A percentile compares a stretch with the other conserved stretches of the same genome.
These are phyloP conservation scores for Tridacna crocea DNA, from an alignment of 2,888 invertebrate species.

Conservation along the genomic window DNA sequence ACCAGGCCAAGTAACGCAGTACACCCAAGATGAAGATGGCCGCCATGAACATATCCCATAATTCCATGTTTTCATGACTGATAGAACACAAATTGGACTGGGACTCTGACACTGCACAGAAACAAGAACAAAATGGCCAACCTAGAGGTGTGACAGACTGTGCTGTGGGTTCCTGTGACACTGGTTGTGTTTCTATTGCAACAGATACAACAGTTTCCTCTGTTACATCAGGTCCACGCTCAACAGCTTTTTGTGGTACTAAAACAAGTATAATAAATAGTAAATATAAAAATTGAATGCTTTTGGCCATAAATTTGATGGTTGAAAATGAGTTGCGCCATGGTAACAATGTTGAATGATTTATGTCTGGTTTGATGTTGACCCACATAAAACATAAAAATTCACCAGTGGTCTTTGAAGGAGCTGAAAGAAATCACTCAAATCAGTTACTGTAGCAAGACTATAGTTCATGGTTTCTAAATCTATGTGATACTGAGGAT, in stretches of 20 bases:
- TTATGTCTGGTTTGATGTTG: neutral
- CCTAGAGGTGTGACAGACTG: conserved; percentile 72
- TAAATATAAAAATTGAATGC: neutral
- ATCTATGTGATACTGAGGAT: neutral
- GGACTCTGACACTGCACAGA: conserved; percentile 36
- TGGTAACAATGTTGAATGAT: neutral
- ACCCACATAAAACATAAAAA: neutral
- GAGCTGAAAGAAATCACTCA: too few species aligned
- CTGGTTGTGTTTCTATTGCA: conserved; percentile 62
- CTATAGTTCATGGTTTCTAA: too few species aligned
- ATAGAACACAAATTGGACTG: conserved; percentile 15
- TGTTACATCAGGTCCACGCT: conserved; percentile 73
- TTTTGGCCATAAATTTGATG: neutral
- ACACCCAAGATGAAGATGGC: conserved; percentile 68
- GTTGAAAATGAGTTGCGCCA: neutral
- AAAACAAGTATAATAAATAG: conserved; percentile 17
- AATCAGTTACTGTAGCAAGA: too few species aligned
- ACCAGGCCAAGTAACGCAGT: conserved; percentile 70
- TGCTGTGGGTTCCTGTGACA: conserved; percentile 66
- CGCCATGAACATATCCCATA: conserved; percentile 63
- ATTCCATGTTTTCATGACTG: conserved; percentile 75
- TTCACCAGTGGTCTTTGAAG: too few species aligned
- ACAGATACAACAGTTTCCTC: conserved; percentile 62
- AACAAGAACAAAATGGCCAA: conserved; percentile 66
- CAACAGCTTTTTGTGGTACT: conserved; percentile 71